A percentile compares a stretch with the other conserved stretches of the same genome.
phyloP scores from a whole-genome alignment of 2,888 invertebrate species.

The Stenolophus ochropezus region DNA sequence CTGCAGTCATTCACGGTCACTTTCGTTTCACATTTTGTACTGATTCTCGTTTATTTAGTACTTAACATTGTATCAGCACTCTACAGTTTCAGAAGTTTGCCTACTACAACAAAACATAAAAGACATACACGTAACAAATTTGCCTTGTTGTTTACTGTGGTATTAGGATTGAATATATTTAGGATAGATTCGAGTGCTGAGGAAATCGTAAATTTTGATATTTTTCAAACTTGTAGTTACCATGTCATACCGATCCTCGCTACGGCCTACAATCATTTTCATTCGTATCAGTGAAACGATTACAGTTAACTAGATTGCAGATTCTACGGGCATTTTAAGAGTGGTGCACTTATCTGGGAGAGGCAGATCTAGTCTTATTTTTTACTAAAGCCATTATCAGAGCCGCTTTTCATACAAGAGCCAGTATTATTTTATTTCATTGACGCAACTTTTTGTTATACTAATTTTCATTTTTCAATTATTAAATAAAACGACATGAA shows the following conservation, averaged over 20 bases:
- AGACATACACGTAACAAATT: slow-evolving; percentile 19
- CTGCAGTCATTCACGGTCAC: slow-evolving; percentile 12
- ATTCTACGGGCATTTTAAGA: slow-evolving; percentile 27
- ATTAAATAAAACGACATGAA: slow-evolving; percentile 61
- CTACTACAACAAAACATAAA: slow-evolving; percentile 32
- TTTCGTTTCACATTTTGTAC: slow-evolving; percentile 28
- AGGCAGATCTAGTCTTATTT: slow-evolving; percentile 70
- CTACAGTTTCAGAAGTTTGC: slow-evolving; percentile 22
- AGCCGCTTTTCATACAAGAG: slow-evolving; percentile 69
- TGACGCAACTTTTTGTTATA: slow-evolving; percentile 56
- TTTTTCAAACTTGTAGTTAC: slow-evolving; percentile 40
- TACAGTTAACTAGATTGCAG: slow-evolving; percentile 19
- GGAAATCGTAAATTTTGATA: background rate
- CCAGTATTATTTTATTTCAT: slow-evolving; percentile 69
- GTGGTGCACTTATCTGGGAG: slow-evolving; percentile 66
- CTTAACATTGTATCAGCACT: slow-evolving; percentile 30
- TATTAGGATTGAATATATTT: slow-evolving; percentile 35
- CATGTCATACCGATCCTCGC: slow-evolving; percentile 15
- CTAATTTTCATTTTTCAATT: slow-evolving; percentile 32
- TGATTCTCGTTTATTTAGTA: background rate
- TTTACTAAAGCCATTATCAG: slow-evolving; percentile 64
- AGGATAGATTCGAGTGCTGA: slow-evolving; percentile 23
- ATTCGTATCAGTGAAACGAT: slow-evolving; percentile 26
- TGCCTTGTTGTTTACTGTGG: slow-evolving; percentile 42
- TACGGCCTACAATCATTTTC: slow-evolving; percentile 33